Evolutionary conservation across 2,888 invertebrate species (phyloP), one percentile per base, ranked within the genome.

Genomic region (Hydropsyche betteni): DNA sequence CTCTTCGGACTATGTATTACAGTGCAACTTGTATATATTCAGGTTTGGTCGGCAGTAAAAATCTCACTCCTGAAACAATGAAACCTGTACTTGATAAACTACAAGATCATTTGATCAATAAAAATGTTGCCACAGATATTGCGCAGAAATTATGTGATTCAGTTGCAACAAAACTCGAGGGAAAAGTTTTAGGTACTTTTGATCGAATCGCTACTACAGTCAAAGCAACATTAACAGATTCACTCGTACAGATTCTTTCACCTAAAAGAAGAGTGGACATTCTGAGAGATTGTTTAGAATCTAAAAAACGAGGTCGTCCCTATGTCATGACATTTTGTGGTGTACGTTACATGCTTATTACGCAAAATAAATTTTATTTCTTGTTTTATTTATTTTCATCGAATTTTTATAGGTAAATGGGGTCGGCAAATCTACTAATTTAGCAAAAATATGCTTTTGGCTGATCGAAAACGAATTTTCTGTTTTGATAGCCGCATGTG

Each of bases 361-460:
- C 12, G 24, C 24, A 24, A 24, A 24, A 24, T 24, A 24, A 2
- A 24, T 24, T 24, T 2, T 24, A 24, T 24, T 24, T 24, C 52
- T 10, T 44, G 14, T 73, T 75, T n/a, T 61, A 34, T 36, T 64
- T 38, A 75, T 24, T 24, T 74, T 75, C 24, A 38, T 16, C 52
- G 38, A 74, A 72, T 70, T 12, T 14, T 74, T 38, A 33, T 79
- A 86, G 87, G 86, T 96, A 1, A 99, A 99, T 85, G 99, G 99
- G 14, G 99, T 99, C 0, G 99, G 99, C 73, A 99, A 99, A 83
- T 98, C 98, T 0, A 99, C 99, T 2, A 99, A 99, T 87, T 87
- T 99, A 73, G 99, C 99, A 0, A 99, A 99, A 91, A 98, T 99
- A 81, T 97, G 98, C 82, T 99, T 99, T 87, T 99, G 99, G 99